Conservation (phyloP, 1,140 invertebrate genomes). For the Gryllus bimaculatus region DNA sequence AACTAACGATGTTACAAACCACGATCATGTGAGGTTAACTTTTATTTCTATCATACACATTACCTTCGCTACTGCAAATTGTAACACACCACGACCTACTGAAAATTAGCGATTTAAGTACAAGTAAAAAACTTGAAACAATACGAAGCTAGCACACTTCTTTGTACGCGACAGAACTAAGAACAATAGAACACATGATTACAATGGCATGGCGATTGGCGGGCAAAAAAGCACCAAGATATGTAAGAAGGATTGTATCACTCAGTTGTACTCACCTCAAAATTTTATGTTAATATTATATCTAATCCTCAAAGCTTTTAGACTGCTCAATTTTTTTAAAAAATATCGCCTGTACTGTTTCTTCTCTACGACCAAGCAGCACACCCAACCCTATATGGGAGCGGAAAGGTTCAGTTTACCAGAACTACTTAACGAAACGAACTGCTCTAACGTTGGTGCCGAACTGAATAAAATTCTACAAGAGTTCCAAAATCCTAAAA, state of each 20-base stretch:
- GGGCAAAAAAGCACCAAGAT: slow-evolving; percentile 15
- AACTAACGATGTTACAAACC: background rate
- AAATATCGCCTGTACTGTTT: no score
- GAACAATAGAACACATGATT: slow-evolving; percentile 23
- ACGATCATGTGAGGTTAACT: background rate
- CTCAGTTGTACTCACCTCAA: no score
- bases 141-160: no score
- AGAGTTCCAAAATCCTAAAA: background rate
- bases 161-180: background rate
- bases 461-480: background rate
- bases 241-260: no score
- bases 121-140: no score
- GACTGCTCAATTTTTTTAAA: no score
- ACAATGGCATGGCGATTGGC: slow-evolving; percentile 20
- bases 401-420: background rate
- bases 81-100: no score
- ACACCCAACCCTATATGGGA: background rate
- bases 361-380: no score
- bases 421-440: background rate
- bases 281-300: no score
- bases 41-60: background rate
- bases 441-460: background rate
- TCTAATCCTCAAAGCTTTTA: no score
- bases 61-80: no score
- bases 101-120: no score